A percentile compares a stretch with the other conserved stretches of the same genome.
Conservation (phyloP, 2,888 invertebrate genomes). For the Volucella bombylans region DNA sequence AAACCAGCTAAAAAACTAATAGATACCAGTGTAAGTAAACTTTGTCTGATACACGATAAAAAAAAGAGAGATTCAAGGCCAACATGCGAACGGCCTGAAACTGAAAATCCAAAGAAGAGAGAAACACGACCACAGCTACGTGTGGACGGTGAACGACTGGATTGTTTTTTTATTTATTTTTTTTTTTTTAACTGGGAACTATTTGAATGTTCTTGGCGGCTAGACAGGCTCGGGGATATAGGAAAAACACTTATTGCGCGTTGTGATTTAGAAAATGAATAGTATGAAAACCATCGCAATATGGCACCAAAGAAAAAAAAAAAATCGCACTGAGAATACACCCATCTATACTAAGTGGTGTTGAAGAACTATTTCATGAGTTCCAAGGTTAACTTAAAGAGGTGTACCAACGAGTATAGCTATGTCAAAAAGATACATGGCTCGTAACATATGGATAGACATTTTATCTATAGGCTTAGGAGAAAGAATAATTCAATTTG, state of each 20-base stretch:
- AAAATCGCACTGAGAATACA: neutral
- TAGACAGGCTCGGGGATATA: neutral
- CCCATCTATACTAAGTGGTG: neutral
- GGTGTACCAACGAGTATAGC: neutral
- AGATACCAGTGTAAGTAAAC: conserved; percentile 37
- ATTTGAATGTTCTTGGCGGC: neutral
- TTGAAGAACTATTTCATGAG: conserved; percentile 38
- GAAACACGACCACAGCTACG: conserved; percentile 23
- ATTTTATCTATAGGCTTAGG: too few relatives aligned
- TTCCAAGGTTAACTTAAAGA: conserved; percentile 52
- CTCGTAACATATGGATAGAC: neutral
- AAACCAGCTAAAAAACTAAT: conserved; percentile 27
- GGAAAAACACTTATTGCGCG: conserved; percentile 39
- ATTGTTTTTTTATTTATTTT: conserved; percentile 24
- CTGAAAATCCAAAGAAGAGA: conserved; percentile 32
- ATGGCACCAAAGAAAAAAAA: conserved; percentile 42
- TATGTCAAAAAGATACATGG: conserved; percentile 7
- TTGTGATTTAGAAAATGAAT: conserved; percentile 34
- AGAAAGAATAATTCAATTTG: too few relatives aligned
- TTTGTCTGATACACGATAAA: conserved; percentile 20
- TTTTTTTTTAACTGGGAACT: neutral
- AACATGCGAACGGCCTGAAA: conserved; percentile 62
- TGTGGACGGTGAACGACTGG: conserved; percentile 22
- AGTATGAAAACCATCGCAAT: conserved; percentile 43
- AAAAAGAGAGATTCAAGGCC: conserved; percentile 63